These are phyloP conservation scores for Cantharis nigra DNA, from an alignment of 2,888 invertebrate genomes.

Conservation along the genomic window DNA sequence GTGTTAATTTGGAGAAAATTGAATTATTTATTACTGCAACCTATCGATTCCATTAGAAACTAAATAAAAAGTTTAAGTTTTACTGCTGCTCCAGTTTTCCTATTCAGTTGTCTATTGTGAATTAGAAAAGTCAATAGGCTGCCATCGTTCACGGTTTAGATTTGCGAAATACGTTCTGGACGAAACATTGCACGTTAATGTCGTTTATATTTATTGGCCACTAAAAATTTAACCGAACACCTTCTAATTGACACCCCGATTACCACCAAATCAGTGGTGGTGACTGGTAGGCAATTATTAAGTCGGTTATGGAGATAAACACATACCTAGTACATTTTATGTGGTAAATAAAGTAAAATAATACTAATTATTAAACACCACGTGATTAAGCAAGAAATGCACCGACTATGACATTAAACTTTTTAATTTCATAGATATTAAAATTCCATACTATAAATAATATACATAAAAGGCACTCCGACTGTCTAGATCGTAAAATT, in stretches of 20 bases:
- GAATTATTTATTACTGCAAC: not conserved
- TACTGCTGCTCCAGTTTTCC: not conserved
- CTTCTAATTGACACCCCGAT: not conserved
- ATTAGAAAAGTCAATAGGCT: no score
- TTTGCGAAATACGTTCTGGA: no score
- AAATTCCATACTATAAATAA: conserved; percentile 19
- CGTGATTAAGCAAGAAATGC: conserved; percentile 13
- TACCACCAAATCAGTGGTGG: not conserved
- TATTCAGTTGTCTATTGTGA: no score
- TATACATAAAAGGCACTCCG: conserved; percentile 17
- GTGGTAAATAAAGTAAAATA: not conserved
- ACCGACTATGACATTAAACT: conserved; percentile 7
- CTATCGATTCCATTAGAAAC: not conserved
- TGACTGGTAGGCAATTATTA: not conserved
- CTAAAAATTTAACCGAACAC: not conserved
- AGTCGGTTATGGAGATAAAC: not conserved
- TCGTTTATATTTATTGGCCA: not conserved
- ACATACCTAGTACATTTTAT: not conserved
- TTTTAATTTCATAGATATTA: conserved; percentile 31
- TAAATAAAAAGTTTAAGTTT: not conserved
- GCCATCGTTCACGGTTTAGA: no score
- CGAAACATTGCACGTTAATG: no score
- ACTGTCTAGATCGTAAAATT: conserved; percentile 27
- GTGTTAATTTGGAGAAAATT: not conserved
- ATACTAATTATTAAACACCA: conserved; percentile 2